These are phyloP conservation scores for Dicycla oo DNA, from an alignment of 2,888 invertebrate genomes.

Conservation along the genomic window DNA sequence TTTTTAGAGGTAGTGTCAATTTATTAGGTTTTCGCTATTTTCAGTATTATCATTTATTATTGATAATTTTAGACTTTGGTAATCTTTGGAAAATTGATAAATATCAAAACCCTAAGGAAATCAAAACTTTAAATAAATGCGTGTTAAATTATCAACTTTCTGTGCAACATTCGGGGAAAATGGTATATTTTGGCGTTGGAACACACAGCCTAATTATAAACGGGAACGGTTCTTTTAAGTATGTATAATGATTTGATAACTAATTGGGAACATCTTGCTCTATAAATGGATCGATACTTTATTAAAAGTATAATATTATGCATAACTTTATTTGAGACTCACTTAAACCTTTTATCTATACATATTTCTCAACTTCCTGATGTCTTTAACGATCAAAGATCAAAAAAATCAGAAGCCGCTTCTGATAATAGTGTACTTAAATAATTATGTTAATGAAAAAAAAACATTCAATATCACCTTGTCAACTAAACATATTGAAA, in stretches of 20 bases:
- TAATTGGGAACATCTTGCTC: slow-evolving; percentile 12
- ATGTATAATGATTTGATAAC: slow-evolving; percentile 22
- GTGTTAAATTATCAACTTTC: not conserved
- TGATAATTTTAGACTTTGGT: not conserved
- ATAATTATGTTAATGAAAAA: slow-evolving; percentile 13
- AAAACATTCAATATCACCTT: not conserved
- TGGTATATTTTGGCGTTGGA: not conserved
- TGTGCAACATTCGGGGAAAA: not conserved
- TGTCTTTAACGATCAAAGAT: slow-evolving; percentile 30
- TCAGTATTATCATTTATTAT: not conserved
- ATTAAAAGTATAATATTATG: slow-evolving; percentile 33
- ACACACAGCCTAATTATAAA: not conserved
- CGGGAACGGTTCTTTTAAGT: slow-evolving; percentile 8
- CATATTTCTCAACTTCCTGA: slow-evolving; percentile 50
- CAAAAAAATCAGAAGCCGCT: slow-evolving; percentile 34
- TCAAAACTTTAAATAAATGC: not conserved
- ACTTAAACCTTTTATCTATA: slow-evolving; percentile 35
- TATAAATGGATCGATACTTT: not conserved
- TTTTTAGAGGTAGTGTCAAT: not conserved
- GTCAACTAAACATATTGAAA: not conserved
- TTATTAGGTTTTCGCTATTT: not conserved
- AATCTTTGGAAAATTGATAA: not conserved
- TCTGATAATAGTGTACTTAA: slow-evolving; percentile 28
- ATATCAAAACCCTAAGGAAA: not conserved
- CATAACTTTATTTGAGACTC: slow-evolving; percentile 33